Base-by-base conservation (phyloP, 1,140 invertebrate genomes). In the Scaptomyza graminum region DNA sequence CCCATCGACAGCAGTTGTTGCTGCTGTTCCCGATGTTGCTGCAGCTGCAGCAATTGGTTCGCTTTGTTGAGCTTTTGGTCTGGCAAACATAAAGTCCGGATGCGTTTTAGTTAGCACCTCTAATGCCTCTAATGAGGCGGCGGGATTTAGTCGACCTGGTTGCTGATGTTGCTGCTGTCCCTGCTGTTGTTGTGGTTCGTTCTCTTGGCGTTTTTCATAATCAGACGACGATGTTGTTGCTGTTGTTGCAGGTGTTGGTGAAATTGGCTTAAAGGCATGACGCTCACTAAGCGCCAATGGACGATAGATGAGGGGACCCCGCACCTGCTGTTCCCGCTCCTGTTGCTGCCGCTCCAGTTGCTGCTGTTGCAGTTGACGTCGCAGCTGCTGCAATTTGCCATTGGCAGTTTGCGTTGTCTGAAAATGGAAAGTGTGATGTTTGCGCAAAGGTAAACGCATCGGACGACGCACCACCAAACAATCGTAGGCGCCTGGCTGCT, bases 401-500 rank as follows among this genome's bases (percentile, higher is more conserved):
- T 84, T 84, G 22, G 89, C 83, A 13, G 89, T 91, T 60, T 91
- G 83, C 92, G 81, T 94, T 25, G 93, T 94, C 92, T 95, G 94
- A 65, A 95, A 95, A 79, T 95, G 94, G 79, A 95, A 95, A 81
- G 94, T 95, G 90, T 95, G 94, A 90, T 94, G 94, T 90, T 95
- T 95, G 83, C 94, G 94, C 22, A 95, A 76, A 0, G 94, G 94
- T 73, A 94, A 92, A 87, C 94, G 85, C 44, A 91, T 77, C 34
- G 90, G 89, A 1, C 79, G 80, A 43, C 77, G 67, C 25, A 66
- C 79, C 52, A 72, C 76, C 62, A 89, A 12, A 25, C 67, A 78
- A 50, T 84, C 73, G 59, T 79, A 83, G 39, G 62, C 46, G 4
- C 62, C 90, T 93, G 93, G 73, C 15, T 67, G 49, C n/a, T 28